Evolutionary conservation across 2,888 invertebrate species (phyloP).

Genomic region (Heliconius cydno): DNA sequence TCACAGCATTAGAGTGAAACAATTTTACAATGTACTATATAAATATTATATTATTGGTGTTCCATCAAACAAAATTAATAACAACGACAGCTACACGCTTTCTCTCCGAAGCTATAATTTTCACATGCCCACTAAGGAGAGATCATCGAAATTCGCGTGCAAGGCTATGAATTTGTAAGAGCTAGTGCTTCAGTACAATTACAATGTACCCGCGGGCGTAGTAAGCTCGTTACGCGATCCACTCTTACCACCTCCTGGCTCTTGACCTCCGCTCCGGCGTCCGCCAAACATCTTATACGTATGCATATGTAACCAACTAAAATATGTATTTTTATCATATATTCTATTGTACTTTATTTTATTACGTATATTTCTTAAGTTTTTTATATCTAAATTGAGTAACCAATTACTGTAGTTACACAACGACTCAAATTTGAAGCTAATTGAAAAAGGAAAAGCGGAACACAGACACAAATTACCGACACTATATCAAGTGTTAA

Average conservation of each 20-base stretch:
- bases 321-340: not conserved
- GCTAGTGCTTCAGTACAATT: conserved; percentile 61
- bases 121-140: conserved; percentile 46
- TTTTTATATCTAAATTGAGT: no score
- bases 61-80: conserved; percentile 36
- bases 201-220: conserved; percentile 65
- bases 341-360: not conserved
- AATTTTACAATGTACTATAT: not conserved
- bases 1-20: not conserved
- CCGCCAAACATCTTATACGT: not conserved
- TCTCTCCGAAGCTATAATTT: conserved; percentile 42
- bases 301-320: not conserved
- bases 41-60: not conserved
- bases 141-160: conserved; percentile 44
- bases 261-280: conserved; percentile 44
- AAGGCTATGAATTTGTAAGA: conserved; percentile 46
- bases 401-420: conserved; percentile 62
- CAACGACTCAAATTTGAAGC: conserved; percentile 74
- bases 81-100: conserved; percentile 34
- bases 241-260: conserved; percentile 50
- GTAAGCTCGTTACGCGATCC: conserved; percentile 60
- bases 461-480: conserved; percentile 77
- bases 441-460: conserved; percentile 81
- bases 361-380: no score
- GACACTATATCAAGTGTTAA: conserved; percentile 83